phyloP scores from a whole-genome alignment of 1,140 invertebrate species.

The Lanistes nyassanus region DNA sequence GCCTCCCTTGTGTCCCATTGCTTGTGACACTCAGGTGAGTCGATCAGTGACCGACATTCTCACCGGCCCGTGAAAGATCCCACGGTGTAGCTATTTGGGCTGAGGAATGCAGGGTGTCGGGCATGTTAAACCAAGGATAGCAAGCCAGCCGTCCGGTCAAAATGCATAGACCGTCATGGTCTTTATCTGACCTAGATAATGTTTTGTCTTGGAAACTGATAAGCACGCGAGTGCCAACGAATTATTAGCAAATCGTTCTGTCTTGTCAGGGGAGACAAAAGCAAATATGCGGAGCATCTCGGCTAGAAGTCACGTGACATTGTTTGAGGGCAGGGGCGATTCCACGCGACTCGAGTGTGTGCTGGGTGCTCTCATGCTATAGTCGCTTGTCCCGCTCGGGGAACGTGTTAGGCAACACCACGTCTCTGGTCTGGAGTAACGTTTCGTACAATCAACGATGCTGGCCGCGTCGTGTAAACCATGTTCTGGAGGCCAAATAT shows the following conservation, averaged over 20 bases:
- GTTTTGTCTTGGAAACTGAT: neutral
- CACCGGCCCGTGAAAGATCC: neutral
- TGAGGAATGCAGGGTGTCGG: neutral
- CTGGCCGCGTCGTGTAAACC: neutral
- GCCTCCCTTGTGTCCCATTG: neutral
- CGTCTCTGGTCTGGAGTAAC: slow-evolving; percentile 1
- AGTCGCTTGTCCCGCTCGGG: neutral
- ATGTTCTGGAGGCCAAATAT: slow-evolving; percentile 6
- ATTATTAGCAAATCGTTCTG: no score
- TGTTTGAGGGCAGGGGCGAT: slow-evolving; percentile 3
- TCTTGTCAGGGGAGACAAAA: neutral
- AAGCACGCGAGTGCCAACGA: no score
- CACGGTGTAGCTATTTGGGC: neutral
- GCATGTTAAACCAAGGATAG: neutral
- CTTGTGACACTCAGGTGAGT: neutral
- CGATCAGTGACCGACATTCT: slow-evolving; percentile 11
- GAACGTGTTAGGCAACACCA: neutral
- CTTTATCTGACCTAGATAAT: neutral
- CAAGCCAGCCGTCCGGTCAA: neutral
- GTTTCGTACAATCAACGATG: slow-evolving; percentile 6
- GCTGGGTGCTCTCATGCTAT: neutral
- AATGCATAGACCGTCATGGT: no score
- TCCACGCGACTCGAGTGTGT: neutral
- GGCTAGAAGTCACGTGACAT: slow-evolving; percentile 11
- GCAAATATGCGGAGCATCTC: slow-evolving; percentile 21